Conservation (phyloP, 2,113 vertebrate species). For the Eonycteris spelaea region DNA sequence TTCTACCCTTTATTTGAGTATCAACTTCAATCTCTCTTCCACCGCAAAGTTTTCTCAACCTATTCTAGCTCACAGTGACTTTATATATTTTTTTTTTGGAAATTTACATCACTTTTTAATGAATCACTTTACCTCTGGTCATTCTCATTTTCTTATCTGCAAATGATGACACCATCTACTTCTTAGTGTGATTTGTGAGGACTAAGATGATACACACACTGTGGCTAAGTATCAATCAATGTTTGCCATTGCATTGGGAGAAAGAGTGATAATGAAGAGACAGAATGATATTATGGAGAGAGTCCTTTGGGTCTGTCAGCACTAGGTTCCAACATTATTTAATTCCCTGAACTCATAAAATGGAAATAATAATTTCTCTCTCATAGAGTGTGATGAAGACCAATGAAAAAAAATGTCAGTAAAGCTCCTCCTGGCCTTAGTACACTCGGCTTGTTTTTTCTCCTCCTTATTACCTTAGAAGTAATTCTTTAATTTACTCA, state of each 20-base stretch:
- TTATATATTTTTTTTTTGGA: neutral
- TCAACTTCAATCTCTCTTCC: neutral
- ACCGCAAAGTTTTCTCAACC: neutral
- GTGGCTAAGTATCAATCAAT: neutral
- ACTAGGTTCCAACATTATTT: neutral
- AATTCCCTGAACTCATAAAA: neutral
- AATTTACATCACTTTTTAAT: neutral
- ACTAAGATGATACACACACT: neutral
- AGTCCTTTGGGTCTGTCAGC: neutral
- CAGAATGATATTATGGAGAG: neutral
- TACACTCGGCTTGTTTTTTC: neutral
- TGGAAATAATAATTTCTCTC: neutral
- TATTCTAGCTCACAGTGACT: neutral
- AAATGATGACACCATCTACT: neutral
- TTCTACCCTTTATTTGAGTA: neutral
- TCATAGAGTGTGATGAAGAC: neutral
- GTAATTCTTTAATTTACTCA: neutral
- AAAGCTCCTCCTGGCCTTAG: neutral
- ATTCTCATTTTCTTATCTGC: neutral
- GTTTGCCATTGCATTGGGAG: neutral
- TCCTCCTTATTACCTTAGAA: neutral
- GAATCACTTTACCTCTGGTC: neutral
- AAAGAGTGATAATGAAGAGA: neutral
- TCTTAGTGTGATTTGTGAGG: neutral
- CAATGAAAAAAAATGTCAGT: neutral